Conservation (phyloP, 2,888 invertebrate genomes). For the Ferdinandea cuprea region DNA sequence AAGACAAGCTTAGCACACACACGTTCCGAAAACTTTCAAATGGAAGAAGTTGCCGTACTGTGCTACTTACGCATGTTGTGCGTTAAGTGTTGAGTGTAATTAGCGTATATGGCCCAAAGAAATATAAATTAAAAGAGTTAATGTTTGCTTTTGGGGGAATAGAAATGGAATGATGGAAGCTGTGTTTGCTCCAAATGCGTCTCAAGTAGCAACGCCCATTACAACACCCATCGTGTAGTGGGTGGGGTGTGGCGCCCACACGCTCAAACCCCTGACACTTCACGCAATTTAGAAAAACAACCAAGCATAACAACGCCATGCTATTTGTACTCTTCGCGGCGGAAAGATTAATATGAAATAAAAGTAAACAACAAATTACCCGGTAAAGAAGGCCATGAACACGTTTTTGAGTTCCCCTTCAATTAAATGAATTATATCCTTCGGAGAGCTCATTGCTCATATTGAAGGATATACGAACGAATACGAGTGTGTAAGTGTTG, state of each 20-base stretch:
- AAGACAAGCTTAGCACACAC: constrained; percentile 32
- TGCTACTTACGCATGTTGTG: constrained; percentile 48
- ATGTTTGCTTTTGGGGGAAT: constrained; percentile 26
- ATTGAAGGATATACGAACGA: neutral
- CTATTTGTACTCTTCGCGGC: constrained; percentile 6
- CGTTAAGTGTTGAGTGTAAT: constrained; percentile 54
- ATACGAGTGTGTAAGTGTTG: neutral
- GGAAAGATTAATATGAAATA: constrained; percentile 46
- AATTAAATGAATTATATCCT: constrained; percentile 53
- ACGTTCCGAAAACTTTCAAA: neutral
- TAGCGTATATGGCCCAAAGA: constrained; percentile 33
- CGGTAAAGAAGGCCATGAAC: constrained; percentile 23
- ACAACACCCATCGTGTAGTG: neutral
- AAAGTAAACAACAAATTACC: constrained; percentile 50
- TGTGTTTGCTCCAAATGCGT: constrained; percentile 34
- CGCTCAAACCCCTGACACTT: constrained; percentile 5
- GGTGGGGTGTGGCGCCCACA: neutral
- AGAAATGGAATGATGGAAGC: too few species aligned
- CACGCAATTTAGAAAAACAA: constrained; percentile 30
- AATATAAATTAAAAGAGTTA: constrained; percentile 53
- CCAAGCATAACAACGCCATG: constrained; percentile 6
- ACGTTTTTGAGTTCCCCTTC: constrained; percentile 32
- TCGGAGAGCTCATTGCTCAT: constrained; percentile 23
- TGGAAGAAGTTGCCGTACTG: neutral
- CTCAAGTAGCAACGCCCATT: constrained; percentile 35